phyloP scores from a whole-genome alignment of 2,113 vertebrate genomes.

The Peromyscus polionotus region DNA sequence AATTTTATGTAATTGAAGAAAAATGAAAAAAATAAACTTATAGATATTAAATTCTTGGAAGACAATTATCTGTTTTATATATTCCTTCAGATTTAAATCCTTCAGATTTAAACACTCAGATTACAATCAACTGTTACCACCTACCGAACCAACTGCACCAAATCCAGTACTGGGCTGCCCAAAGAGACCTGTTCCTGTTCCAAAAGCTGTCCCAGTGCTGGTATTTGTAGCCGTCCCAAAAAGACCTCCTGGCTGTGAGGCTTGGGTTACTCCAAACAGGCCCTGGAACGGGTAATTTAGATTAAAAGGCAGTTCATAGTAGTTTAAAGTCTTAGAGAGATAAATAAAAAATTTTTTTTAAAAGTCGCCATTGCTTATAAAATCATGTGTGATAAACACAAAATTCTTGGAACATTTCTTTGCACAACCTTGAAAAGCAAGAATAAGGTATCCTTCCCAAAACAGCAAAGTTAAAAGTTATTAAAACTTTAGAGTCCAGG shows the following conservation, averaged over 20 bases:
- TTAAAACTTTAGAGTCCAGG: neutral
- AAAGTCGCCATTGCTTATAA: constrained; percentile 1
- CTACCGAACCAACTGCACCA: constrained; percentile 93
- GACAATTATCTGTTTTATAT: constrained; percentile 15
- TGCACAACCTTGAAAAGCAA: constrained; percentile 17
- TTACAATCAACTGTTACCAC: constrained; percentile 66
- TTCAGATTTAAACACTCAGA: neutral
- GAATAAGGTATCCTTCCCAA: neutral
- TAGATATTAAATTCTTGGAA: neutral
- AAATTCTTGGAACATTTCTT: neutral
- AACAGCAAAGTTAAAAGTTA: neutral
- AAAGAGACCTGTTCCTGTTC: constrained; percentile 92
- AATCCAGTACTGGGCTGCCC: constrained; percentile 93
- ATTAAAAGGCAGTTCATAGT: constrained; percentile 54
- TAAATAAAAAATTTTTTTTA: neutral
- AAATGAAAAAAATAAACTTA: neutral
- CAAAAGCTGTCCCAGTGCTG: constrained; percentile 93
- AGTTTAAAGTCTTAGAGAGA: neutral
- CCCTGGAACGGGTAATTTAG: constrained; percentile 88
- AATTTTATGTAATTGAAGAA: neutral
- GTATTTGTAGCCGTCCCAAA: constrained; percentile 95
- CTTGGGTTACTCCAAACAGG: constrained; percentile 94
- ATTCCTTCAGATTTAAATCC: neutral
- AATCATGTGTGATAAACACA: constrained; percentile 5
- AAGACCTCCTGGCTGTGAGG: constrained; percentile 91